Conservation (phyloP, 2,113 vertebrate species). For the Gambusia affinis region DNA sequence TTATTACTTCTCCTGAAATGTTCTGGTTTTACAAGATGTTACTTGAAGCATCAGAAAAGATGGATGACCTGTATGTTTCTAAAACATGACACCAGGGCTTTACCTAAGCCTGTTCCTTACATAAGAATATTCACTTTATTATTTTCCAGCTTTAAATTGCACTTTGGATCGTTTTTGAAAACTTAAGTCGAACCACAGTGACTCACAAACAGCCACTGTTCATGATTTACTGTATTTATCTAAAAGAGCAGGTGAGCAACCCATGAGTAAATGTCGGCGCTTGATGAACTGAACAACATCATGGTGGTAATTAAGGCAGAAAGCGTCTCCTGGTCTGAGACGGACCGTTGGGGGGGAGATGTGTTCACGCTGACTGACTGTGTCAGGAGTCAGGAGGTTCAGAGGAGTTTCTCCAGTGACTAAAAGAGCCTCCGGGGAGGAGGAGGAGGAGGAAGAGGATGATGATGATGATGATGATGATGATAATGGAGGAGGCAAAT, state of each 20-base stretch:
- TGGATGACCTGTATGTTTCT: too few species aligned
- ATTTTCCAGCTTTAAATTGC: background rate
- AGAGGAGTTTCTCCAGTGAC: conserved; percentile 31
- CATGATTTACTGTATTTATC: background rate
- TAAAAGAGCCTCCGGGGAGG: conserved; percentile 35
- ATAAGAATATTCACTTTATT: background rate
- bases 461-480: background rate
- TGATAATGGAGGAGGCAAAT: conserved; percentile 21
- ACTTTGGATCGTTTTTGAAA: background rate
- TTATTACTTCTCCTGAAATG: too few species aligned
- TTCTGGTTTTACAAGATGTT: too few species aligned
- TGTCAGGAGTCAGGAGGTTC: background rate
- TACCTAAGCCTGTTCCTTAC: background rate
- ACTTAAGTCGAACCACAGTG: background rate
- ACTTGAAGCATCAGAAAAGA: too few species aligned
- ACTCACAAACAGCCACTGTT: background rate
- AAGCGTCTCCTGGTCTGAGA: conserved; percentile 24
- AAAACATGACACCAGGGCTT: background rate
- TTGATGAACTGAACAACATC: background rate
- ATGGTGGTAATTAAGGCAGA: conserved; percentile 14
- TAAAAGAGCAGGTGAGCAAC: background rate
- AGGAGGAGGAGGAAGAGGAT: conserved; percentile 17
- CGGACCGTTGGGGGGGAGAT: conserved; percentile 10
- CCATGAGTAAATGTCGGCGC: background rate
- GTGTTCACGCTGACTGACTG: background rate